Base-by-base conservation (phyloP, 2,888 invertebrate species). In the Chaitophorus viminalis region DNA sequence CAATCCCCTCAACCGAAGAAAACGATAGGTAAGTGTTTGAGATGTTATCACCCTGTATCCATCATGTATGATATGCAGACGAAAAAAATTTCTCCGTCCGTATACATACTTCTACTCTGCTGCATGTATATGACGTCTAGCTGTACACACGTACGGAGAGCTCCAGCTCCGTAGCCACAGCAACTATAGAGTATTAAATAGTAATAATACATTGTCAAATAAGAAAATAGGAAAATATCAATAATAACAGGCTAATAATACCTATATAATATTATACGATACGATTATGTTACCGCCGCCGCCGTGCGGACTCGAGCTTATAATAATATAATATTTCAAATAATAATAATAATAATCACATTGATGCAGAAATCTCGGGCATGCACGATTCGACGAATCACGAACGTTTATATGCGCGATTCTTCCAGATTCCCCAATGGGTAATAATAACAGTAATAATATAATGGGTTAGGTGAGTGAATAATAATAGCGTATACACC, bases 341-440 rank as follows among this genome's bases (percentile, higher is more conserved):
- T 14, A 31, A 70, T n/a, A 25, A 21, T 21, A 21, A 18, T 60
- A 3, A 39, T 39, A 11, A 14, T 14, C 46, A 14, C 14, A 31
- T 31, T 29, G 25, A 18, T 29, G 25, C 46, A 9, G 33, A 36
- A 70, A 70, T 85, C 5, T 52, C 29, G 29, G 33, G 70, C 78
- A 46, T 46, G 46, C 85, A 78, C 84, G 70, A 78, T 54, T 54
- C 68, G 76, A 77, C 68, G 54, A 86, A 77, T 86, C 85, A 77
- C 77, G 77, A 54, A 36, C 86, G 70, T 86, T 86, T 86, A 60
- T 60, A 21, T 25, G 77, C 65, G 76, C 68, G 39, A 78, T 36
- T 77, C 70, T 76, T 78, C n/a, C 52, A 52, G 77, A 78, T 86
- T 86, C 54, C 70, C 84, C 29, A 33, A 36, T 29, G 25, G 46